Percentiles rank a stretch among this genome's conserved stretches.
These are phyloP conservation scores for Aphelinus certus DNA, from an alignment of 1,140 invertebrate species.

Conservation along the genomic window DNA sequence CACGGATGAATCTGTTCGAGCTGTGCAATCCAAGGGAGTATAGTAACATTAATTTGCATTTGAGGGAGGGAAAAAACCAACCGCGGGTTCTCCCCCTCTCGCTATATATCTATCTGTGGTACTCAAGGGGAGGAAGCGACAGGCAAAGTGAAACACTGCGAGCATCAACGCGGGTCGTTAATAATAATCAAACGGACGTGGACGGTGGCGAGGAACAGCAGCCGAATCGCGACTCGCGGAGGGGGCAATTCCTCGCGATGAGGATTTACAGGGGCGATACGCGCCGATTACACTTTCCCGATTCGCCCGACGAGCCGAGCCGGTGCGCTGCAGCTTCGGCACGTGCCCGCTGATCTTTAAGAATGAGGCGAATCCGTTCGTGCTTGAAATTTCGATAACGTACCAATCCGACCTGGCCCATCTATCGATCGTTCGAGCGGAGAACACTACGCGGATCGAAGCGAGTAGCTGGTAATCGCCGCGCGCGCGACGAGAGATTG, in stretches of 20 bases:
- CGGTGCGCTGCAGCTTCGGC: no score
- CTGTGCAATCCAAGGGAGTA: no score
- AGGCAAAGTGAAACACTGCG: constrained; percentile 12
- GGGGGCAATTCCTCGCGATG: constrained; percentile 34
- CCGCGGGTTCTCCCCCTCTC: no score
- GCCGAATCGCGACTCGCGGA: constrained; percentile 27
- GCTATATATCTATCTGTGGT: no score
- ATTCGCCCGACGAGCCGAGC: constrained; percentile 30
- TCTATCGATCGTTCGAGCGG: no score
- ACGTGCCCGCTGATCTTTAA: no score
- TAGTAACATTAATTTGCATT: constrained; percentile 55
- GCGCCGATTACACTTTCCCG: constrained; percentile 38
- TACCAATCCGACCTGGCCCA: no score
- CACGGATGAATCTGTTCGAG: no score
- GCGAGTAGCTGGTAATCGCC: constrained; percentile 18
- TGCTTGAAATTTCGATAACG: no score
- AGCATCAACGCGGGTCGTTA: constrained; percentile 22
- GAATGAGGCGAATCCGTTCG: no score
- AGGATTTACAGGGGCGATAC: constrained; percentile 37
- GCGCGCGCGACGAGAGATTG: constrained; percentile 13
- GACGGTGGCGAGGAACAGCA: constrained; percentile 4
- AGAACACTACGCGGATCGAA: no score
- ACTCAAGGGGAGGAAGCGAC: no score
- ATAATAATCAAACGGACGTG: constrained; percentile 38
- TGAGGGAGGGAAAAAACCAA: background rate